phyloP scores from a whole-genome alignment of 2,888 invertebrate genomes.

The Nemoura dubitans region DNA sequence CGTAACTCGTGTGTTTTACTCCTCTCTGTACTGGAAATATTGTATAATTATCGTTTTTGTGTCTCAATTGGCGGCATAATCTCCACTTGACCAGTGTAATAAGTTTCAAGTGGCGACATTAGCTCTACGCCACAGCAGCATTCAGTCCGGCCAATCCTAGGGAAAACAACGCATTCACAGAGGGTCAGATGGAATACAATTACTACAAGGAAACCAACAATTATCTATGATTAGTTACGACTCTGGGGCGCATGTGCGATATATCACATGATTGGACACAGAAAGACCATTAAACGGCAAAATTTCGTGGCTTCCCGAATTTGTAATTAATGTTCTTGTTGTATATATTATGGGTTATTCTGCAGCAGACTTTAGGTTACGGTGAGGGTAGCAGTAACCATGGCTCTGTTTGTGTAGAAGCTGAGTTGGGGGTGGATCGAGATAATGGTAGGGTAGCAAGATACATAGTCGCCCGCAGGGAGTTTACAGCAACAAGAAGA shows the following conservation, averaged over 20 bases:
- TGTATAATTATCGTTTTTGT: background rate
- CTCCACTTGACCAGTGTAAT: constrained; percentile 7
- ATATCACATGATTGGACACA: constrained; percentile 43
- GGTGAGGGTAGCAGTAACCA: background rate
- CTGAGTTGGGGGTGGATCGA: constrained; percentile 19
- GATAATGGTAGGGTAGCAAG: constrained; percentile 44
- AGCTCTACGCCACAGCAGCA: background rate
- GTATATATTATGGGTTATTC: constrained; percentile 39
- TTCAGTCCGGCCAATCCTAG: background rate
- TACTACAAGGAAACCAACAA: constrained; percentile 41
- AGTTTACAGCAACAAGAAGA: constrained; percentile 15
- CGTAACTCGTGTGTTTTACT: background rate
- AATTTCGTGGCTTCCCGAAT: constrained; percentile 45
- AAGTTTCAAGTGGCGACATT: constrained; percentile 35
- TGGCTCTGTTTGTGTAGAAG: constrained; percentile 34
- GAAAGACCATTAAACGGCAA: constrained; percentile 44
- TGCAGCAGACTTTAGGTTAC: background rate
- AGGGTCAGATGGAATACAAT: constrained; percentile 37
- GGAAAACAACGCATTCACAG: background rate
- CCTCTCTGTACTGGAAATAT: background rate
- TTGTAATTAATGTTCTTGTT: constrained; percentile 47
- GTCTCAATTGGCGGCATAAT: background rate
- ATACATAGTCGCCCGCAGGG: constrained; percentile 44
- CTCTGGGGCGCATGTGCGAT: constrained; percentile 23
- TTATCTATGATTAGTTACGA: constrained; percentile 43